Evolutionary conservation across 2,888 invertebrate genomes (phyloP), one percentile per base, ranked within the genome.

Genomic region (Drosophila phalerata): DNA sequence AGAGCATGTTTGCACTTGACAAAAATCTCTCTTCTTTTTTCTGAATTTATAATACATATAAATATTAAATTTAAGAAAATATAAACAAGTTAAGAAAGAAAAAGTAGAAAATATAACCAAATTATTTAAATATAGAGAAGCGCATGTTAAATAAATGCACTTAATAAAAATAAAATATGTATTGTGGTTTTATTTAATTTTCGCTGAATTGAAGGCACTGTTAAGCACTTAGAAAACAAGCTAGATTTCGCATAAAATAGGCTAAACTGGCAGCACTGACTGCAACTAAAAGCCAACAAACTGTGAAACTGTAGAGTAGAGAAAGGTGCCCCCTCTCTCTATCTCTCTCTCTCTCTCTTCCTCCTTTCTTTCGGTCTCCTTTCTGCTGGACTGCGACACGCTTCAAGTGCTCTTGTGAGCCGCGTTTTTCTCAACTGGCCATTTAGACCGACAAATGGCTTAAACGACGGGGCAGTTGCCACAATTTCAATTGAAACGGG

Each of bases 341-440:
- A 3, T 2, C 8, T 0, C 1, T 10, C 11, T 17, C 15, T 38
- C 17, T 30, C 8, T 25, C 43, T 15, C 10, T 11, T 0, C 11
- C 4, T 5, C 13, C 17, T 40, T n/a, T 15, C 10, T 30, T 1
- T 11, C 11, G 0, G 2, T 3, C 13, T 17, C 8, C 28, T 11
- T 13, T 17, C 19, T 15, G 13, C 11, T 34, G 43, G 42, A 19
- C 40, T 55, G 53, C 62, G 68, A 85, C 85, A 88, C 85, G 88
- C 80, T 80, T 79, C 70, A 72, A 84, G 84, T 58, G 71, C 77
- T 48, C 80, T 73, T 57, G 57, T 47, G 45, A 51, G 61, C 58
- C 62, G 64, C 76, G 70, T 75, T 70, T 57, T 60, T 55, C 70
- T 62, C 56, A 57, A 63, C 43, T 65, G 74, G 65, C 55, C 71